Evolutionary conservation across 2,797 vertebrate genomes (phyloP), one percentile per base, ranked within the genome.

Genomic region (Xerus rutilus): DNA sequence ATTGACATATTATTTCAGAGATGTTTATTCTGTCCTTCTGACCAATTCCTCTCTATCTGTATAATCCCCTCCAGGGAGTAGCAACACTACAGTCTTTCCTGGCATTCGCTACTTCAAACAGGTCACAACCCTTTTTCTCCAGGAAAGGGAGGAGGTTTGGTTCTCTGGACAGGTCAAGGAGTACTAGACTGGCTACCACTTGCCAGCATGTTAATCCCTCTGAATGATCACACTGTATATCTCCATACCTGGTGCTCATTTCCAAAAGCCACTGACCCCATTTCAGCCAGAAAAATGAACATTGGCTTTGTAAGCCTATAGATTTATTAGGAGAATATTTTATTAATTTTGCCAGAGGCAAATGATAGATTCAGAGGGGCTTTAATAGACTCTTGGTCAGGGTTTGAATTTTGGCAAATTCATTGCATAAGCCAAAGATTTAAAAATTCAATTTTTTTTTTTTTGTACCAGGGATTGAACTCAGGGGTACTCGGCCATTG

Each of bases 401-500:
- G 21, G 5, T 49, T 85, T 85, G 21, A 85, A 90, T 97, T 93
- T 93, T 43, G 95, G 67, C 49, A 65, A 47, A 62, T 52, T 78
- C 65, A 62, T n/a, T 79, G 30, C 47, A 78, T 6, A 89, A 76
- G 25, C 69, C 62, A 92, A 59, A 77, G 72, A 87, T 93, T 20
- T 84, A 81, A 62, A 94, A 84, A 67, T 76, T 47, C 86, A 90
- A n/a, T 45, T 39, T 39, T 39, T 39, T 39, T 39, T 39, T 39
- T 39, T 39, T 39, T 39, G 39, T 39, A 39, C 39, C 39, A 39
- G 39, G 39, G 39, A 39, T 39, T 39, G 39, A 39, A 39, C 39
- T 39, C 39, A 39, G 39, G 39, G 39, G 39, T 39, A 39, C 39
- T 39, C 39, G 39, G 39, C 39, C 39, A 39, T 39, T 39, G 39